Conservation (phyloP, 2,888 invertebrate species). For the Gasteruption jaculator region DNA sequence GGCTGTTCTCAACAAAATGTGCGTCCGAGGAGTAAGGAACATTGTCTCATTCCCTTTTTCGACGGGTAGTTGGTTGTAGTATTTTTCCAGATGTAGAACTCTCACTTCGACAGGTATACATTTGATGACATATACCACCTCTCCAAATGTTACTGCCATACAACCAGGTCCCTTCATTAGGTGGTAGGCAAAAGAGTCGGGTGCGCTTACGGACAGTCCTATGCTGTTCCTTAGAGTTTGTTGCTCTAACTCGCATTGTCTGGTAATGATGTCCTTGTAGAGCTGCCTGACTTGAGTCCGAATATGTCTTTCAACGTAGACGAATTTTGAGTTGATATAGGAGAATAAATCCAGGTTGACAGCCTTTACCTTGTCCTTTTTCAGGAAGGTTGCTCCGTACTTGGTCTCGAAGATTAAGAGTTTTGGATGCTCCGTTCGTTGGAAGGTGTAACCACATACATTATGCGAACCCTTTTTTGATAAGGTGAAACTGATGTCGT, state of each 20-base stretch:
- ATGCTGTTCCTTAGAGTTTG: neutral
- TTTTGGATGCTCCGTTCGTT: neutral
- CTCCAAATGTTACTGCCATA: neutral
- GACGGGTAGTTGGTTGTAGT: neutral
- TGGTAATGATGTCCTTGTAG: neutral
- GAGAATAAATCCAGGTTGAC: neutral
- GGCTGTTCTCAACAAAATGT: neutral
- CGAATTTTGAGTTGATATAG: slow-evolving; percentile 9
- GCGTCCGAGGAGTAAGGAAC: neutral
- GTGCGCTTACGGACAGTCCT: neutral
- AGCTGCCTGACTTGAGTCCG: neutral
- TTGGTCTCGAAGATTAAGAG: neutral
- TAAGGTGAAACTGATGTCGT: slow-evolving; percentile 7
- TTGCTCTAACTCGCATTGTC: slow-evolving; percentile 4
- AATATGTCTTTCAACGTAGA: slow-evolving; percentile 7
- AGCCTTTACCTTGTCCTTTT: neutral
- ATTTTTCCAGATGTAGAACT: neutral
- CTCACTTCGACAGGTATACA: neutral
- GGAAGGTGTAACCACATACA: neutral
- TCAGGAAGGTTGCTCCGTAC: neutral
- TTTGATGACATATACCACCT: neutral
- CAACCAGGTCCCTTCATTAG: neutral
- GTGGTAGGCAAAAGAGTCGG: neutral
- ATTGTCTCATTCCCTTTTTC: no score
- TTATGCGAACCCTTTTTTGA: neutral